Percentiles rank a stretch among this genome's conserved stretches.
These are phyloP conservation scores for Pollachius pollachius DNA, from an alignment of 2,113 vertebrate species.

Conservation along the genomic window DNA sequence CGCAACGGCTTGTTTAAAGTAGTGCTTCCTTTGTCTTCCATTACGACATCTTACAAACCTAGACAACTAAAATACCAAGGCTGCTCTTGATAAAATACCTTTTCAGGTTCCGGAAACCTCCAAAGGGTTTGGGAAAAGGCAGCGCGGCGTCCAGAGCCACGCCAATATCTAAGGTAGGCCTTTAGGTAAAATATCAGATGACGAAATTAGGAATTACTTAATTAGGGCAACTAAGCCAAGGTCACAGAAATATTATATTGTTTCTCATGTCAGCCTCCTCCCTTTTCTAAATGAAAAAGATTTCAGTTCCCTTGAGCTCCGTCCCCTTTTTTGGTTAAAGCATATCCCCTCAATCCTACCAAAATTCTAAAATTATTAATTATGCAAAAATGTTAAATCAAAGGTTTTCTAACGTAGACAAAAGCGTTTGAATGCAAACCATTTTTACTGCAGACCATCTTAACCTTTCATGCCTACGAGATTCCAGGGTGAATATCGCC, in stretches of 20 bases:
- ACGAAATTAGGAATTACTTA: conserved; percentile 50
- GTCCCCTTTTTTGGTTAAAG: too few species aligned
- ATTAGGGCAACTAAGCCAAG: neutral
- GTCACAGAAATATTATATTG: neutral
- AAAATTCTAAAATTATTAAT: too few species aligned
- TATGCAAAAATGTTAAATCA: too few species aligned
- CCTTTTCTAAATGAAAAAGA: too few species aligned
- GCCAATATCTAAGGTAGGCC: conserved; percentile 45
- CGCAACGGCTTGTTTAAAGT: conserved; percentile 36
- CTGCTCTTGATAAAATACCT: conserved; percentile 73
- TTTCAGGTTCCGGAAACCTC: conserved; percentile 64
- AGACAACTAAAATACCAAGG: conserved; percentile 71
- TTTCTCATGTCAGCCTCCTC: neutral
- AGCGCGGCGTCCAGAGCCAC: conserved; percentile 62
- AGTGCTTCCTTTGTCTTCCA: conserved; percentile 64
- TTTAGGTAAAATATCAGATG: conserved; percentile 48
- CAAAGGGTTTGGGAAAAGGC: conserved; percentile 50
- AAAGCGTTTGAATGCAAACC: too few species aligned
- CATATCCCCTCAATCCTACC: too few species aligned
- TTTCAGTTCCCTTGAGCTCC: too few species aligned
- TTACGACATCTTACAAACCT: conserved; percentile 63
- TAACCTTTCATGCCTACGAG: too few species aligned
- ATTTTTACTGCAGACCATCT: too few species aligned
- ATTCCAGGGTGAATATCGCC: too few species aligned
- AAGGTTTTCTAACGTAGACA: too few species aligned